phyloP scores from a whole-genome alignment of 2,888 invertebrate species.

The Deilephila elpenor region DNA sequence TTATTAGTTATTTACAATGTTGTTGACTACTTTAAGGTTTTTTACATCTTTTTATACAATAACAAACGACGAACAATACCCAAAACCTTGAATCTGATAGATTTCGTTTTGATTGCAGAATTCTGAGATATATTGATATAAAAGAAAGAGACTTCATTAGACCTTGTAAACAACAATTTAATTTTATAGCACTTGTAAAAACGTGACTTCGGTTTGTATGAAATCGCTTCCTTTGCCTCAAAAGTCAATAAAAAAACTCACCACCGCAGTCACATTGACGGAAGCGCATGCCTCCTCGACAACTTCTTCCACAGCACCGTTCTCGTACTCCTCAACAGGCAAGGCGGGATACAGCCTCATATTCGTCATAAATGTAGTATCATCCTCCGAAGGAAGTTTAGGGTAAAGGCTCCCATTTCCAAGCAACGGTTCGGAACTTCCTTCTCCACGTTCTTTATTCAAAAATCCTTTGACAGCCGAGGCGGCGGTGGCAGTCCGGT shows the following conservation, averaged over 20 bases:
- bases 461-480: slow-evolving; percentile 71
- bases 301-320: slow-evolving; percentile 75
- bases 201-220: not conserved
- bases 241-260: slow-evolving; percentile 55
- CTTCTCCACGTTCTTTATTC: slow-evolving; percentile 67
- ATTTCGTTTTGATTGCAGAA: no score
- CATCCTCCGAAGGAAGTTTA: slow-evolving; percentile 68
- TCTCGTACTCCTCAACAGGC: slow-evolving; percentile 77
- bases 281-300: slow-evolving; percentile 74
- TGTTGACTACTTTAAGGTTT: no score
- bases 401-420: slow-evolving; percentile 72
- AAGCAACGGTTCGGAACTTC: slow-evolving; percentile 58
- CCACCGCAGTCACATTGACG: slow-evolving; percentile 74
- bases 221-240: not conserved
- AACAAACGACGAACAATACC: no score
- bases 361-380: slow-evolving; percentile 63
- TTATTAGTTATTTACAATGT: no score
- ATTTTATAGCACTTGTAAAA: not conserved
- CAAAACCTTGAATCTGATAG: no score
- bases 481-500: slow-evolving; percentile 62
- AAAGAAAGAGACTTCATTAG: no score
- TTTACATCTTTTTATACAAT: no score
- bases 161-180: no score
- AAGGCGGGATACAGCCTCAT: slow-evolving; percentile 71
- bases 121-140: no score